Base-by-base conservation (phyloP, 1,140 invertebrate genomes). In the Melanaphis sacchari region DNA sequence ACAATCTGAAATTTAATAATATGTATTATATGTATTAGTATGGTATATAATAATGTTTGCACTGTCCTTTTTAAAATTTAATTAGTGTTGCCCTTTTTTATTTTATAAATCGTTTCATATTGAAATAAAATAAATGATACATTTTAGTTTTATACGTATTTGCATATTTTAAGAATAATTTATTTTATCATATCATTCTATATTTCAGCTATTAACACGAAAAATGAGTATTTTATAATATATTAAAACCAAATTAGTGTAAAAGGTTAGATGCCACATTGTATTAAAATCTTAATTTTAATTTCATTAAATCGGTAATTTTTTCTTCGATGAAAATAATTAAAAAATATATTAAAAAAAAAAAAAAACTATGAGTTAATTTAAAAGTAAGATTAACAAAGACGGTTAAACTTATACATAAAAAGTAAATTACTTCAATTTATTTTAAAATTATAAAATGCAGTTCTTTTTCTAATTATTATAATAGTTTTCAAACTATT, bases 391-490 rank as follows among this genome's bases (percentile, higher is more conserved):
- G 18, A 76, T 1, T 21, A 76, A n/a, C 11, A n/a, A n/a, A n/a
- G n/a, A n/a, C 11, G 15, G 18, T n/a, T n/a, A n/a, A n/a, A n/a
- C 31, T 36, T 76, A 18, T 76, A 36, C 15, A 5, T 31, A 76
- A 76, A 76, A 76, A 9, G 3, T n/a, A 66, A 66, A 18, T 76
- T 76, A 76, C 5, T n/a, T 76, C 59, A n/a, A 76, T 76, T 4
- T 76, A n/a, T 76, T 76, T 66, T n/a, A 76, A n/a, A 76, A n/a
- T n/a, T 76, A 66, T 18, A 66, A 66, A 66, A 66, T 66, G n/a
- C 31, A 18, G 18, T 4, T 76, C 15, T n/a, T 76, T n/a, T 4
- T n/a, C 31, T n/a, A n/a, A n/a, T 24, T 6, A 46, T 46, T 52
- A 52, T 31, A 76, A 6, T 36, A 76, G 31, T 76, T n/a, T 76